Evolutionary conservation across 2,113 vertebrate species (phyloP).

Genomic region (Thunnus thynnus): DNA sequence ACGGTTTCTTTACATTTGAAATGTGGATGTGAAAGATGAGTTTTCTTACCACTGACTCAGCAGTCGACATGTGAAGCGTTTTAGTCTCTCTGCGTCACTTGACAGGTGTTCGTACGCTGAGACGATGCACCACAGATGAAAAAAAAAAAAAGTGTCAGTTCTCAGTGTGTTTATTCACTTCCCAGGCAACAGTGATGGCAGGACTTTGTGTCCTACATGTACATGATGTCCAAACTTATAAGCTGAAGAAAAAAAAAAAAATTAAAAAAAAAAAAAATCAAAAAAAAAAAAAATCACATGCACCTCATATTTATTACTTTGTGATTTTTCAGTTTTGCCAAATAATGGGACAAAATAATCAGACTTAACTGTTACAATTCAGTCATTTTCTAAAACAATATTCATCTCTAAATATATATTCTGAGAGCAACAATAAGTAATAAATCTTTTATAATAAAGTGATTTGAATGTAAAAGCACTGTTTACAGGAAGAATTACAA

Average conservation of each 20-base stretch:
- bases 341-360: conserved; percentile 30
- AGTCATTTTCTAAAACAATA: conserved; percentile 70
- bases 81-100: conserved; percentile 3
- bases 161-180: conserved; percentile 72
- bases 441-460: conserved; percentile 61
- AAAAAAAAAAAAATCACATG: conserved; percentile 60
- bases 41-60: neutral
- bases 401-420: conserved; percentile 67
- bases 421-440: conserved; percentile 54
- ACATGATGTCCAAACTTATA: conserved; percentile 37
- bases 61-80: neutral
- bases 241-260: conserved; percentile 25
- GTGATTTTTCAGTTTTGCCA: conserved; percentile 40
- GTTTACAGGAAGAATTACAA: conserved; percentile 61
- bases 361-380: conserved; percentile 54
- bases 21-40: neutral
- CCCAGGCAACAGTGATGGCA: conserved; percentile 66
- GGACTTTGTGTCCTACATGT: conserved; percentile 44
- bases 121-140: conserved; percentile 15
- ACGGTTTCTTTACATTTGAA: neutral
- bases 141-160: conserved; percentile 29
- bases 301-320: conserved; percentile 41
- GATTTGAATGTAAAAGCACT: conserved; percentile 66
- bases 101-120: neutral
- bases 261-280: neutral